Evolutionary conservation across 2,888 invertebrate species (phyloP).

Genomic region (Drosophila lacicola): DNA sequence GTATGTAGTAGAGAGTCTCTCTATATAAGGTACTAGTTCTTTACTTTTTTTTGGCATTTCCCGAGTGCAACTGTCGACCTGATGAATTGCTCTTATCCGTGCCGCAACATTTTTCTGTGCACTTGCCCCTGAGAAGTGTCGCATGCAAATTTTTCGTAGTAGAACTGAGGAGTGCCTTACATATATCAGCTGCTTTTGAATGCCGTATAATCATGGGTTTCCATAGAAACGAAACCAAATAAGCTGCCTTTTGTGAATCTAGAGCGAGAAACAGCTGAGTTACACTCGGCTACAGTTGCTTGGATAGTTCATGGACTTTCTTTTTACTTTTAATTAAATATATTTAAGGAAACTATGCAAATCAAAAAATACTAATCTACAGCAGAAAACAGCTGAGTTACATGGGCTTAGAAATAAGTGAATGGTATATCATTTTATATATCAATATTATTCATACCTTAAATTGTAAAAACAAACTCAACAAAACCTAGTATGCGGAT

Average conservation of each 20-base stretch:
- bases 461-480: no score
- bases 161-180: neutral
- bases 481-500: no score
- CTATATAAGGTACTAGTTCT: conserved; percentile 46
- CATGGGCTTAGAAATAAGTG: neutral
- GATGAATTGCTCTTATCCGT: conserved; percentile 21
- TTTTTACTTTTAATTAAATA: neutral
- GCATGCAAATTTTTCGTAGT: neutral
- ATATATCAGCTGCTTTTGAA: conserved; percentile 19
- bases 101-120: neutral
- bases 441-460: no score
- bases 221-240: conserved; percentile 3
- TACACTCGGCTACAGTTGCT: neutral
- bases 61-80: conserved; percentile 39
- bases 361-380: neutral
- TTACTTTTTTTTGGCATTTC: conserved; percentile 7
- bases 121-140: conserved; percentile 5
- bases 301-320: neutral
- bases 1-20: conserved; percentile 18
- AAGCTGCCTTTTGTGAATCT: neutral
- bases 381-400: neutral
- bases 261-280: conserved; percentile 5
- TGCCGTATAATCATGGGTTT: conserved; percentile 4
- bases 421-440: no score
- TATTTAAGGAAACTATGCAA: neutral